Base-by-base conservation (phyloP, 2,113 vertebrate genomes). In the Phoenicopterus ruber region DNA sequence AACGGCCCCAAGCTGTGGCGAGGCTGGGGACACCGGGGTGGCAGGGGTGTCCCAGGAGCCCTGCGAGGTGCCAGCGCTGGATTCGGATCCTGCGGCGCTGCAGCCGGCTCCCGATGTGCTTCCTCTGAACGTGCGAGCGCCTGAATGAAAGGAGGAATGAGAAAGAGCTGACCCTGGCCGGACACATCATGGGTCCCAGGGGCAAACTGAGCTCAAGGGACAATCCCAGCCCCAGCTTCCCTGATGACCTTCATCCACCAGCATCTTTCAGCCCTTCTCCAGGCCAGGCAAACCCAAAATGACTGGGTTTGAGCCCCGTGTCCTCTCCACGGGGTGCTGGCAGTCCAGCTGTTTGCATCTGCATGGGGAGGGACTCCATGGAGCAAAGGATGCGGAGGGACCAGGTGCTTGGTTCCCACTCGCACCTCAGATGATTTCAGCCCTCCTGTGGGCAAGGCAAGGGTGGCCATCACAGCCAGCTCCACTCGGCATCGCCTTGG, bases 351-450 rank as follows among this genome's bases (percentile, higher is more conserved):
- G 0, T 28, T 13, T 36, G 17, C 54, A 38, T 10, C 57, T 36
- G 31, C 8, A 0, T 3, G 0, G 34, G 36, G 6, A 78, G 17
- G 46, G 65, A 22, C 31, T 26, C 70, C 11, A 0, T 0, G 10
- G 14, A 2, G 11, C 2, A 1, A 28, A 44, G 57, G 69, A 25
- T 7, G 67, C 2, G 1, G 26, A 55, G 55, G 32, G 8, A 61
- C 5, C 0, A 0, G 17, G 13, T 5, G 49, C 49, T 74, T 2
- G 0, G 6, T 10, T 66, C 73, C 36, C 14, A 5, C 50, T 49
- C 42, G 4, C 10, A 36, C 3, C 79, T 77, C n/a, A 0, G 57
- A 0, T 26, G 26, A 38, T 65, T 83, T n/a, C 67, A 86, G 57
- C 29, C 42, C 19, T 70, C 19, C 46, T 7, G 0, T 3, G 6